Percentiles rank a stretch among this genome's conserved stretches.
Evolutionary conservation across 2,797 vertebrate genomes (phyloP).

Genomic region (Rhinatrema bivittatum): DNA sequence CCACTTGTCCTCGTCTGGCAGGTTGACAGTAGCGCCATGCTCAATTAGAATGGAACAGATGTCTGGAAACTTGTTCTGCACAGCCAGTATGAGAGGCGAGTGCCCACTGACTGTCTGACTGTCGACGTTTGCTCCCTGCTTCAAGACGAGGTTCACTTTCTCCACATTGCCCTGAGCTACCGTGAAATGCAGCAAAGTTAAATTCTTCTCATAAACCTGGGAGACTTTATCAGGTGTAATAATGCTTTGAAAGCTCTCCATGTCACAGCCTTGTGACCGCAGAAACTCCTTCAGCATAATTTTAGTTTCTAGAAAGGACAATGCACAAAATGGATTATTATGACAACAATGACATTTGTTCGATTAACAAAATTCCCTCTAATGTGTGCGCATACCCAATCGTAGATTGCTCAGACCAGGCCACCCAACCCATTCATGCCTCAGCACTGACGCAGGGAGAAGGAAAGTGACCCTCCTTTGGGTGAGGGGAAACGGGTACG

Average conservation of each 20-base stretch:
- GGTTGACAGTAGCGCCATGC: slow-evolving; percentile 38
- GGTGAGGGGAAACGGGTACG: too few relatives aligned
- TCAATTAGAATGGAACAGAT: slow-evolving; percentile 56
- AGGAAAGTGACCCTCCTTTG: too few relatives aligned
- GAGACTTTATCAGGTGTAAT: slow-evolving; percentile 48
- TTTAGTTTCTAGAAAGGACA: slow-evolving; percentile 1
- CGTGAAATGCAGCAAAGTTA: slow-evolving; percentile 61
- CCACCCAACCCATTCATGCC: too few relatives aligned
- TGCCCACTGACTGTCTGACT: slow-evolving; percentile 50
- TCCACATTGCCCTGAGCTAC: slow-evolving; percentile 56
- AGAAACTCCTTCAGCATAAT: neutral
- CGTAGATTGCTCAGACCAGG: too few relatives aligned
- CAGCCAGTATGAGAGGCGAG: slow-evolving; percentile 66
- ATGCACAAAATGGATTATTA: too few relatives aligned
- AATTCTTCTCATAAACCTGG: slow-evolving; percentile 39
- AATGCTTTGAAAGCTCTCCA: neutral
- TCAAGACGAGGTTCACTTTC: slow-evolving; percentile 58
- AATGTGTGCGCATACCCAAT: too few relatives aligned
- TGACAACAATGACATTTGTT: too few relatives aligned
- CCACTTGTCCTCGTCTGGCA: slow-evolving; percentile 67
- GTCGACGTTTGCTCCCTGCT: slow-evolving; percentile 58
- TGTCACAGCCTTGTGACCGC: accelerated
- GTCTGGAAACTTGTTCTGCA: slow-evolving; percentile 54
- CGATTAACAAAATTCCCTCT: too few relatives aligned
- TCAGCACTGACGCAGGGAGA: too few relatives aligned